A percentile compares a stretch with the other conserved stretches of the same genome.
Conservation (phyloP, 2,797 vertebrate genomes). For the Diceros bicornis region DNA sequence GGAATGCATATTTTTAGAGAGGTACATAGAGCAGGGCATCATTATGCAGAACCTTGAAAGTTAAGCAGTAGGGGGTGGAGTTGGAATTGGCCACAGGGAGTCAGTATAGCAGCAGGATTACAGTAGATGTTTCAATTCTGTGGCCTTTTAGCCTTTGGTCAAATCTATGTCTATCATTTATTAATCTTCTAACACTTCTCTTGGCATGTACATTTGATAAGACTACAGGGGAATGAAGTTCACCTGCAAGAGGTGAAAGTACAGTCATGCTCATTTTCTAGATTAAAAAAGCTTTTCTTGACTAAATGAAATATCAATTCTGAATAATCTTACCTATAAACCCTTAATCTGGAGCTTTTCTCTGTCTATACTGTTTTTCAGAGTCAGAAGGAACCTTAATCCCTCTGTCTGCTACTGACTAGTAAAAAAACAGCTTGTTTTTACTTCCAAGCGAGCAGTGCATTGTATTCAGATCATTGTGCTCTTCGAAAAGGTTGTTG, state of each 20-base stretch:
- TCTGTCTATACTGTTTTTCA: background rate
- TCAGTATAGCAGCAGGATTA: background rate
- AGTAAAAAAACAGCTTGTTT: background rate
- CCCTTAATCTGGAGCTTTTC: background rate
- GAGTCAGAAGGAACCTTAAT: background rate
- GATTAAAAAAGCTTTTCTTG: background rate
- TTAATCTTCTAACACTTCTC: constrained; percentile 6
- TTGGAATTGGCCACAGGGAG: background rate
- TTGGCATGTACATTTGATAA: background rate
- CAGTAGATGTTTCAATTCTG: background rate
- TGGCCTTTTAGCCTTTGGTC: background rate
- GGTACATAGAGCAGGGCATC: background rate
- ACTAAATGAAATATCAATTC: background rate
- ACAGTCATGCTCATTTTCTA: background rate
- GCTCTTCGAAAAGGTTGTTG: background rate
- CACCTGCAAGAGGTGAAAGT: background rate
- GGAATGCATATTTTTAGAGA: background rate
- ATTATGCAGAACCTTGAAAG: background rate
- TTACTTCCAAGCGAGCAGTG: background rate
- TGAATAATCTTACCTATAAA: background rate
- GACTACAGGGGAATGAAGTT: background rate
- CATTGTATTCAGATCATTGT: constrained; percentile 26
- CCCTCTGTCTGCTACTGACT: background rate
- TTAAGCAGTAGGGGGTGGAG: background rate
- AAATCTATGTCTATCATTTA: constrained; percentile 27